phyloP scores from a whole-genome alignment of 2,797 vertebrate species.

The Sebastes steindachneri region DNA sequence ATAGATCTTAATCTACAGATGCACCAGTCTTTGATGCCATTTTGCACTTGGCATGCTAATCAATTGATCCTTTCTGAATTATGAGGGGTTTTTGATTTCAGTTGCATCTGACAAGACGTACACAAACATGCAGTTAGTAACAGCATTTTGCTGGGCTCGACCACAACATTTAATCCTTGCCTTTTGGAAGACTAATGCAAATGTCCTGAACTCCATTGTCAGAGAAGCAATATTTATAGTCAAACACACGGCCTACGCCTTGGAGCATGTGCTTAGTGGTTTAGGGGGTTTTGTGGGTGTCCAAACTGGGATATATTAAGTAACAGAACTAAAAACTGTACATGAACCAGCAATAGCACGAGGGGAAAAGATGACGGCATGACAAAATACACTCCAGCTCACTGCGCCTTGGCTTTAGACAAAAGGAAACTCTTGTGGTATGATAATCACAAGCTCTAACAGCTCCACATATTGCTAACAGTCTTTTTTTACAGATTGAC shows the following conservation, averaged over 20 bases:
- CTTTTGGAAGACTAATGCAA: not conserved
- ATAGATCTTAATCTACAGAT: not conserved
- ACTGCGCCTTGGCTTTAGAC: slow-evolving; percentile 15
- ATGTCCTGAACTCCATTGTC: slow-evolving; percentile 22
- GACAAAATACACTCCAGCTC: slow-evolving; percentile 40
- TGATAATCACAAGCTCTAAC: slow-evolving; percentile 58
- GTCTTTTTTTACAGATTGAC: slow-evolving; percentile 34
- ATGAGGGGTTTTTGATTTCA: not conserved
- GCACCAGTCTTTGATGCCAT: not conserved
- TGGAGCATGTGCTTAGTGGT: slow-evolving; percentile 23
- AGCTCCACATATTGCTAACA: slow-evolving; percentile 38
- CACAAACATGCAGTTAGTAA: not conserved
- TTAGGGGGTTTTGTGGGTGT: slow-evolving; percentile 46
- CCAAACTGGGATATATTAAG: slow-evolving; percentile 51
- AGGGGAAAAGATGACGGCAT: slow-evolving; percentile 58
- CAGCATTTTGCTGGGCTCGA: not conserved
- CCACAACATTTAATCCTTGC: not conserved
- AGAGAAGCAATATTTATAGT: slow-evolving; percentile 29
- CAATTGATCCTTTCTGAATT: not conserved
- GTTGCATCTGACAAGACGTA: not conserved
- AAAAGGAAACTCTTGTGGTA: slow-evolving; percentile 42
- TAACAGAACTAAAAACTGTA: slow-evolving; percentile 39
- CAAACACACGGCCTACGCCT: not conserved
- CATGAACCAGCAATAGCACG: slow-evolving; percentile 35
- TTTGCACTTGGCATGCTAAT: not conserved